phyloP scores from a whole-genome alignment of 1,140 invertebrate species.

The Linepithema humile region DNA sequence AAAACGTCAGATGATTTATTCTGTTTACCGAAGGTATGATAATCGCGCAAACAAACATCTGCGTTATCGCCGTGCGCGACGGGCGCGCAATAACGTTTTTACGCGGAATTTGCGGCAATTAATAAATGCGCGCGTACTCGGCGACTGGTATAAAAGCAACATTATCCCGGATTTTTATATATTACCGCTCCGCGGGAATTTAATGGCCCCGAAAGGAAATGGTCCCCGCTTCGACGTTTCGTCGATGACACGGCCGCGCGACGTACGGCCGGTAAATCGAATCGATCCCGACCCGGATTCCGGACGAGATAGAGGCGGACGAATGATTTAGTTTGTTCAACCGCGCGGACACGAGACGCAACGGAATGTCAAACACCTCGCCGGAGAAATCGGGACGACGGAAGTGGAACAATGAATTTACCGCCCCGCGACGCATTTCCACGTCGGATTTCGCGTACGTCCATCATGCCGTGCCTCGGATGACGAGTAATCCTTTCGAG shows the following conservation, averaged over 20 bases:
- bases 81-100: not conserved
- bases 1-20: conserved; percentile 55
- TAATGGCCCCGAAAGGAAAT: not conserved
- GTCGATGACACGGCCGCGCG: not conserved
- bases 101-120: not conserved
- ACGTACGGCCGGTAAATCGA: conserved; percentile 58
- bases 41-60: conserved; percentile 39
- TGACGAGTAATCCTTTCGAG: conserved; percentile 31
- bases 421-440: conserved; percentile 50
- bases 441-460: conserved; percentile 31
- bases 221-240: not conserved
- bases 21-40: conserved; percentile 44
- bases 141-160: not conserved
- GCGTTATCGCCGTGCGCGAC: not conserved
- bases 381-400: conserved; percentile 63
- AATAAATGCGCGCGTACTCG: conserved; percentile 1
- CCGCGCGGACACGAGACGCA: conserved; percentile 42
- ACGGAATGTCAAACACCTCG: conserved; percentile 65
- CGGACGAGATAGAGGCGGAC: conserved; percentile 56
- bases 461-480: conserved; percentile 8
- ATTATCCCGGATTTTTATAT: conserved; percentile 26
- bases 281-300: conserved; percentile 61
- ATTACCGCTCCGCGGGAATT: not conserved
- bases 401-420: conserved; percentile 66
- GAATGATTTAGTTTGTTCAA: conserved; percentile 68